These are phyloP conservation scores for Tipula vernalis DNA, from an alignment of 2,888 invertebrate species.

Conservation along the genomic window DNA sequence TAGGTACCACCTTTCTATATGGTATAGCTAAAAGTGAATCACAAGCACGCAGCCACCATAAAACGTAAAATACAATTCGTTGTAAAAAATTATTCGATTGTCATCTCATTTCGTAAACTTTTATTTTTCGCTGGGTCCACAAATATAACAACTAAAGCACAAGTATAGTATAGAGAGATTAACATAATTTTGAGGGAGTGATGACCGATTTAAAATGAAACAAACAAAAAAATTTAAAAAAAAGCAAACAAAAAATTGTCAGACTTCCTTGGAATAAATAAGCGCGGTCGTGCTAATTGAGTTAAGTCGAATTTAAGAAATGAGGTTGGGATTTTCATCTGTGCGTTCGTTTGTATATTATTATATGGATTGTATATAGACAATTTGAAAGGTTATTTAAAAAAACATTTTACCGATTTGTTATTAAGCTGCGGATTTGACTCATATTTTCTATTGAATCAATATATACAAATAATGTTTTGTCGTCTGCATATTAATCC, in stretches of 20 bases:
- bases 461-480: neutral
- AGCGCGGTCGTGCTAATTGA: neutral
- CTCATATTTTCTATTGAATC: neutral
- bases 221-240: neutral
- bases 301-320: conserved; percentile 4
- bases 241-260: neutral
- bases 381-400: neutral
- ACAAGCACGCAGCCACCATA: neutral
- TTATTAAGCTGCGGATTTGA: neutral
- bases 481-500: neutral
- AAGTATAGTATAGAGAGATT: neutral
- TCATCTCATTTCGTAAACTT: neutral
- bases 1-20: neutral
- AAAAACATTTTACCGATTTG: neutral
- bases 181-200: neutral
- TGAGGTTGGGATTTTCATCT: neutral
- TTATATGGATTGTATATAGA: too few relatives aligned
- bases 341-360: neutral
- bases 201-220: neutral
- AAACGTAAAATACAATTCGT: neutral
- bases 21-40: neutral
- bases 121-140: neutral
- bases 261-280: neutral
- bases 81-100: neutral
- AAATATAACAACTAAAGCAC: neutral